Conservation (phyloP, 2,113 vertebrate genomes). For the Sorex fumeus region DNA sequence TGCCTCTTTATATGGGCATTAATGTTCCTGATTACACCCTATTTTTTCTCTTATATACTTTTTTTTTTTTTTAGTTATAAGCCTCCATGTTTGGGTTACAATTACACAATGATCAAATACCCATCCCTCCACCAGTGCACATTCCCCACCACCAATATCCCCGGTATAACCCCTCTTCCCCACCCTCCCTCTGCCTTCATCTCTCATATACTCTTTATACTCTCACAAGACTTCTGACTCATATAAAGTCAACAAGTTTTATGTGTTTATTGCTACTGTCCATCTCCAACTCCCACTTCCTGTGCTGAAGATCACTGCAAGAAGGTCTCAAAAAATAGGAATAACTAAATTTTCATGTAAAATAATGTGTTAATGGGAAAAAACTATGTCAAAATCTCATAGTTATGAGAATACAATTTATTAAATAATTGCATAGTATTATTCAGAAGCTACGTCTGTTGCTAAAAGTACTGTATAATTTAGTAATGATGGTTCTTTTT, state of each 20-base stretch:
- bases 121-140: too few relatives aligned
- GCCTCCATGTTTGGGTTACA: too few relatives aligned
- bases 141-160: too few relatives aligned
- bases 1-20: background rate
- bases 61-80: too few relatives aligned
- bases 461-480: slow-evolving; percentile 66
- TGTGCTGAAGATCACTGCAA: background rate
- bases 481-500: slow-evolving; percentile 62
- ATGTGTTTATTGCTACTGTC: background rate
- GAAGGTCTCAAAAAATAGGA: background rate
- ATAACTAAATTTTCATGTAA: background rate
- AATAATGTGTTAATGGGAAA: slow-evolving; percentile 27
- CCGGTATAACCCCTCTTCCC: too few relatives aligned
- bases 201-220: background rate
- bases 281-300: background rate
- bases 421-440: slow-evolving; percentile 70
- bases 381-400: background rate
- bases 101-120: too few relatives aligned
- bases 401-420: too few relatives aligned
- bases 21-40: background rate
- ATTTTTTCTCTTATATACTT: background rate
- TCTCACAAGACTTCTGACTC: background rate
- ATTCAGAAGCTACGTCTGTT: slow-evolving; percentile 60
- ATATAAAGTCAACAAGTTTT: background rate
- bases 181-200: too few relatives aligned